Percentiles rank a stretch among this genome's conserved stretches.
Conservation (phyloP, 2,113 vertebrate genomes). For the Equus quagga region DNA sequence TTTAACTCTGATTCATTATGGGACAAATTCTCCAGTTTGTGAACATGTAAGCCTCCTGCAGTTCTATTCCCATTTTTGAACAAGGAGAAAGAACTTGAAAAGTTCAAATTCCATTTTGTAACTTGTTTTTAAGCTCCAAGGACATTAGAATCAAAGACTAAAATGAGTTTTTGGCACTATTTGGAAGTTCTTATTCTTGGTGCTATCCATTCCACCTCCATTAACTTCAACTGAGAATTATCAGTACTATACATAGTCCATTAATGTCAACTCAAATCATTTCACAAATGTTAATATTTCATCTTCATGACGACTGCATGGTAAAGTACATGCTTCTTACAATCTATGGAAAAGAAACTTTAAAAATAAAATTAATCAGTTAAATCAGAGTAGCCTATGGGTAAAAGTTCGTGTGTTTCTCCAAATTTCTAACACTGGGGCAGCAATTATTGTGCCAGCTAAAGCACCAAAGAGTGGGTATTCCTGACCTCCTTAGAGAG, state of each 20-base stretch:
- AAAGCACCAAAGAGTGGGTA: neutral
- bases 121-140: constrained; percentile 34
- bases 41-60: neutral
- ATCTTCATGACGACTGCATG: neutral
- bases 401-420: neutral
- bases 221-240: neutral
- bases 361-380: neutral
- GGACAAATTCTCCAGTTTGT: neutral
- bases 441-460: neutral
- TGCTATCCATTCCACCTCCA: neutral
- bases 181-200: neutral
- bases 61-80: constrained; percentile 22
- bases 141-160: neutral
- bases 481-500: neutral
- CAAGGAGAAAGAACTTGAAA: neutral
- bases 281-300: constrained; percentile 41
- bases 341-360: neutral
- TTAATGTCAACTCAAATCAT: constrained; percentile 30
- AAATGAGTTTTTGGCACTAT: neutral
- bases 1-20: neutral
- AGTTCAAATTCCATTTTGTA: neutral
- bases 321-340: neutral
- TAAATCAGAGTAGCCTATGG: neutral
- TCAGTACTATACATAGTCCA: neutral
- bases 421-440: constrained; percentile 3